phyloP scores from a whole-genome alignment of 2,113 vertebrate species.

The Nothobranchius furzeri region DNA sequence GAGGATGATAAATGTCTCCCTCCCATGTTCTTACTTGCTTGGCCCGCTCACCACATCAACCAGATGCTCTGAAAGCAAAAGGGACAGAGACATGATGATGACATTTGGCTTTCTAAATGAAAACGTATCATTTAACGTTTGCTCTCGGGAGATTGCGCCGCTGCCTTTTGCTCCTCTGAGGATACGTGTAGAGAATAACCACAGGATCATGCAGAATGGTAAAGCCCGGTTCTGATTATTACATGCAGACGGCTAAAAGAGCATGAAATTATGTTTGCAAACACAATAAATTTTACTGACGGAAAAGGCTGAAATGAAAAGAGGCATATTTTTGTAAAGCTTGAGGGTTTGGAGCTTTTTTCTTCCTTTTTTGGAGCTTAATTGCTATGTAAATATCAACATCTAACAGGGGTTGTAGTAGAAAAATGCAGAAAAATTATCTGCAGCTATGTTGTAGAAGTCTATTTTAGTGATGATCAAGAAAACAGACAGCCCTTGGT shows the following conservation, averaged over 20 bases:
- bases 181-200: constrained; percentile 70
- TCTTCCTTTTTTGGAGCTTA: constrained; percentile 40
- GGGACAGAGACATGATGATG: constrained; percentile 74
- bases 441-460: constrained; percentile 43
- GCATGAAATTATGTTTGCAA: constrained; percentile 74
- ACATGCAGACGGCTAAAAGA: constrained; percentile 80
- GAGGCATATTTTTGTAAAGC: constrained; percentile 29
- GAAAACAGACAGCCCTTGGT: constrained; percentile 38
- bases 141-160: constrained; percentile 54
- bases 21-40: constrained; percentile 75
- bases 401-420: constrained; percentile 22
- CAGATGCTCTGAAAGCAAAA: constrained; percentile 71
- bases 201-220: constrained; percentile 77
- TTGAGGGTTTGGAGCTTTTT: constrained; percentile 20
- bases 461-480: constrained; percentile 59
- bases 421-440: constrained; percentile 44
- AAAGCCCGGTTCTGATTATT: constrained; percentile 69
- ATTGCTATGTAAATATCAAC: constrained; percentile 54
- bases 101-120: constrained; percentile 77
- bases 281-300: constrained; percentile 54
- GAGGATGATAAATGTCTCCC: constrained; percentile 77
- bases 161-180: constrained; percentile 55
- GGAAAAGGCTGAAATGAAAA: constrained; percentile 37
- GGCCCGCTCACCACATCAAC: constrained; percentile 80
- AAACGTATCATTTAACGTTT: constrained; percentile 77